Evolutionary conservation across 2,888 invertebrate genomes (phyloP).

Genomic region (Meghimatium bilineatum): DNA sequence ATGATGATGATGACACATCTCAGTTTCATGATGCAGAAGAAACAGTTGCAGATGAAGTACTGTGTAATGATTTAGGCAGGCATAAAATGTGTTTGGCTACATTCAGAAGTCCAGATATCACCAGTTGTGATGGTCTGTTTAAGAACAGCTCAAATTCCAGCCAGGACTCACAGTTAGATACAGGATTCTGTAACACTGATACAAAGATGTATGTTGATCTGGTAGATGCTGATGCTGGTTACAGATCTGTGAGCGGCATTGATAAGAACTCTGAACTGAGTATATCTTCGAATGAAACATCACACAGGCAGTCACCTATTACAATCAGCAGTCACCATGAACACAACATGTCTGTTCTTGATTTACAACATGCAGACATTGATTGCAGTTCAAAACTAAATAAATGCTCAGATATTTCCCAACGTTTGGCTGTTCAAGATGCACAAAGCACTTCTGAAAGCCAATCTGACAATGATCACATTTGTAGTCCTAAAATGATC

Average conservation of each 20-base stretch:
- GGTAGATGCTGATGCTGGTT: neutral
- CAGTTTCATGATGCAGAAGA: slow-evolving; percentile 9
- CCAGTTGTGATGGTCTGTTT: neutral
- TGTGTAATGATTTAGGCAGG: neutral
- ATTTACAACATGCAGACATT: neutral
- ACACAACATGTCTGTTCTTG: neutral
- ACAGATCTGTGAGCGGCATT: neutral
- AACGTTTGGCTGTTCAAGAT: neutral
- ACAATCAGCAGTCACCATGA: neutral
- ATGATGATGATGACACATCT: neutral
- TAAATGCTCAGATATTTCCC: neutral
- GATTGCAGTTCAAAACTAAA: neutral
- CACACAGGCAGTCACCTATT: too few relatives aligned
- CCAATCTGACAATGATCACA: neutral
- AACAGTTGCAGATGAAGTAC: neutral
- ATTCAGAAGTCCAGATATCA: slow-evolving; percentile 6
- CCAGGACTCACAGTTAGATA: neutral
- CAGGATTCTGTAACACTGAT: neutral
- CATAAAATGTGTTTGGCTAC: slow-evolving; percentile 5
- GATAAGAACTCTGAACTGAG: neutral
- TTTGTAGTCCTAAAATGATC: neutral
- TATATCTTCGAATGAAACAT: neutral
- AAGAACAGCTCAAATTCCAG: neutral
- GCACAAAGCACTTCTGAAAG: neutral
- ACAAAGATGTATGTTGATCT: slow-evolving; percentile 15